Conservation (phyloP, 92 coral and sea anemone species). For the Nematostella vectensis region DNA sequence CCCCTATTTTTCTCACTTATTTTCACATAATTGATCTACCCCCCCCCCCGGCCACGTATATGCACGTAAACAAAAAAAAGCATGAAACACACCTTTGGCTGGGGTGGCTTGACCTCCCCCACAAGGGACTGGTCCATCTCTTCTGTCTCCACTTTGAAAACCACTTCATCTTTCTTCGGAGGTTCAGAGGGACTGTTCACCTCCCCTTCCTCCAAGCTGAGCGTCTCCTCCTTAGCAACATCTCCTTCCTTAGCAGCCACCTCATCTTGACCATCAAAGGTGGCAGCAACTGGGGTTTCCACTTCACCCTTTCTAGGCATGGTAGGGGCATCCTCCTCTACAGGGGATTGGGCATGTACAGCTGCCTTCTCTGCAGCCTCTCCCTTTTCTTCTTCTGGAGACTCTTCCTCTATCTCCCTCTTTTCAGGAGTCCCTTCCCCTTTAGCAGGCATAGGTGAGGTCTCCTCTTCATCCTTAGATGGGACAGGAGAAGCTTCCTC, state of each 20-base stretch:
- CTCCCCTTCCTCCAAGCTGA: neutral
- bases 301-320: no score
- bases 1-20: no score
- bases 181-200: neutral
- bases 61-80: no score
- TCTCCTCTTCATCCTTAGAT: neutral
- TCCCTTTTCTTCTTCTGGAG: constrained; percentile 1
- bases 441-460: neutral
- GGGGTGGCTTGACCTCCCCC: constrained; percentile 47
- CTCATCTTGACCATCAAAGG: no score
- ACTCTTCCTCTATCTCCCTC: constrained; percentile 1
- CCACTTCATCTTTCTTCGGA: constrained; percentile 21
- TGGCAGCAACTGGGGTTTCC: no score
- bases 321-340: no score
- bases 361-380: neutral
- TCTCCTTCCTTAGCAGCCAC: neutral
- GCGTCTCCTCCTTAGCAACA: neutral
- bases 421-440: neutral
- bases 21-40: no score
- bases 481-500: constrained; percentile 13
- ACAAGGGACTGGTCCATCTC: constrained; percentile 78
- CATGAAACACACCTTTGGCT: neutral
- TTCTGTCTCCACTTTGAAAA: constrained; percentile 72
- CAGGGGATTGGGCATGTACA: no score
- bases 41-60: no score